Base-by-base conservation (phyloP, 2,888 invertebrate species). In the Odontocolon sp. region DNA sequence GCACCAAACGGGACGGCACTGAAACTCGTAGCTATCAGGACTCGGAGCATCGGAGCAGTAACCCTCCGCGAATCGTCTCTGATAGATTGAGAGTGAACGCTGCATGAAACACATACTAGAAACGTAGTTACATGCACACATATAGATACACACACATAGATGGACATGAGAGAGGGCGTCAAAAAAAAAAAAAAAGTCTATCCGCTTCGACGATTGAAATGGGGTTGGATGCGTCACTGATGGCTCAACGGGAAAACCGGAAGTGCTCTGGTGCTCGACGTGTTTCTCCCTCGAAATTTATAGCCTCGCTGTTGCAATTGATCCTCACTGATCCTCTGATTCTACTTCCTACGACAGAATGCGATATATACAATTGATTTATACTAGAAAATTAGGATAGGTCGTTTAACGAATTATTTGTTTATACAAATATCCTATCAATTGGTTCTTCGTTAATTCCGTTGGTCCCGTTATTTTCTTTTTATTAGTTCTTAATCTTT, bases 41-140 rank as follows among this genome's bases (percentile, higher is more conserved):
- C 28, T 4, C 16, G 16, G 16, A 36, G 54, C 31, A 31, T 33
- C 21, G 33, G 45, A 57, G 31, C 31, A 42, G 56, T 59, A 38
- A 45, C 66, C 54, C 70, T 70, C 45, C 66, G 69, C 57, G 70
- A 70, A 66, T 61, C 63, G 36, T 52, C 64, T 64, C 74, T 69
- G 77, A 74, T 69, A 70, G 74, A 77, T 77, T 74, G 69, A 66
- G 64, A 74, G 59, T 70, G 74, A 77, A 70, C 61, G 66, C 66
- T 66, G 74, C 66, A 74, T 66, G 66, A 70, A 77, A 69, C 59
- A 42, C 69, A 11, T 64, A 66, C 42, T 33, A 21, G 28, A 11
- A n/a, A n/a, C 16, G 54, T 33, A 45, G 23, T 21, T 45, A 59
- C 33, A 73, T 23, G 40, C 21, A 57, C 11, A 59, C 16, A 50